A percentile compares a stretch with the other conserved stretches of the same genome.
These are phyloP conservation scores for Taxidea taxus DNA, from an alignment of 2,113 vertebrate genomes.

Conservation along the genomic window DNA sequence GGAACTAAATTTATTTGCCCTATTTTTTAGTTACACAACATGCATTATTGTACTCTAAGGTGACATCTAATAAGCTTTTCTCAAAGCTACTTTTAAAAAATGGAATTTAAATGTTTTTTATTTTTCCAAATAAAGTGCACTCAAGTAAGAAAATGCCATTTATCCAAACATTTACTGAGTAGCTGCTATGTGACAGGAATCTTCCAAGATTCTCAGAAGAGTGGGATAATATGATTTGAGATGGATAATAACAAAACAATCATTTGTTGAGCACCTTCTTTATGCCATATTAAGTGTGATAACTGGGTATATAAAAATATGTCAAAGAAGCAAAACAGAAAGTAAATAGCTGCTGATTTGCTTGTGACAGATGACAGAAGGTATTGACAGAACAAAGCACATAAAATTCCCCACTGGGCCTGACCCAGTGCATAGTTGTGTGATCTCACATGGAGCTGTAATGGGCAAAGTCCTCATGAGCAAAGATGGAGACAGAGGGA, in stretches of 20 bases:
- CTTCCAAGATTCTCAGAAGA: background rate
- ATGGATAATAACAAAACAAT: background rate
- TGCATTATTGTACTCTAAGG: background rate
- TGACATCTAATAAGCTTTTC: background rate
- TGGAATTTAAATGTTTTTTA: background rate
- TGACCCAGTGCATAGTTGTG: fast-evolving
- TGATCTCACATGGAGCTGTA: background rate
- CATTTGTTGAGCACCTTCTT: background rate
- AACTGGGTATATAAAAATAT: background rate
- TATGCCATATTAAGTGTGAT: background rate
- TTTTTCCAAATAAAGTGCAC: background rate
- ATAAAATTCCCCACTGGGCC: background rate
- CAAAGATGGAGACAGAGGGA: background rate
- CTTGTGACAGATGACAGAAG: background rate
- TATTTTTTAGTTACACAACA: background rate
- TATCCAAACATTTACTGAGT: background rate
- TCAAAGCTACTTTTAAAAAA: background rate
- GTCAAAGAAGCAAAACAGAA: background rate
- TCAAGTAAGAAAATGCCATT: background rate
- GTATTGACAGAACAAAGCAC: background rate
- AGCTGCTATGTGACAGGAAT: background rate
- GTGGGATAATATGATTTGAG: background rate
- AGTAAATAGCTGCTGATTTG: background rate
- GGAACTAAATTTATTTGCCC: background rate
- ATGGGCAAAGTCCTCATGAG: background rate